Evolutionary conservation across 2,797 vertebrate species (phyloP).

Genomic region (Cetoscarus ocellatus): DNA sequence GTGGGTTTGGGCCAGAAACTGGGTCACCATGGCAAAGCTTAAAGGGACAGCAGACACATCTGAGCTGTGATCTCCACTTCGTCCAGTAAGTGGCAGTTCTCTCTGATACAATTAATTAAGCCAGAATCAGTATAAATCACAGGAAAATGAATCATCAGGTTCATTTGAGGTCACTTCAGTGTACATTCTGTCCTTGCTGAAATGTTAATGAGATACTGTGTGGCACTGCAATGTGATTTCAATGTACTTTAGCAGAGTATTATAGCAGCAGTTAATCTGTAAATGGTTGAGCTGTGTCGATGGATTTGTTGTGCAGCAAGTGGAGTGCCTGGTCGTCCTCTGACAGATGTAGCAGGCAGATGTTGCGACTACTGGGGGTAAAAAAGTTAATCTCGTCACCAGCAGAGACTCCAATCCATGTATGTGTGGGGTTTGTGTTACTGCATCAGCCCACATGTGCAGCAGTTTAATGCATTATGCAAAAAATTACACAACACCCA

Average conservation of each 20-base stretch:
- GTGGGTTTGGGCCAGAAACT: conserved; percentile 78
- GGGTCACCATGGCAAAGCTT: conserved; percentile 80
- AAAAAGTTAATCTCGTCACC: conserved; percentile 76
- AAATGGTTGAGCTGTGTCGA: conserved; percentile 72
- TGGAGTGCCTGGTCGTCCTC: conserved; percentile 62
- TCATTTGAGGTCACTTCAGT: conserved; percentile 15
- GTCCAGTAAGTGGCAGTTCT: conserved; percentile 16
- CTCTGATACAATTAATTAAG: conserved; percentile 18
- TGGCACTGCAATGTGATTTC: conserved; percentile 33
- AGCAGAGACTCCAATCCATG: conserved; percentile 45
- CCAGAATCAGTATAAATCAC: neutral
- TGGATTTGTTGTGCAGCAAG: conserved; percentile 72
- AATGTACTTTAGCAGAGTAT: conserved; percentile 62
- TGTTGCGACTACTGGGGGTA: conserved; percentile 74
- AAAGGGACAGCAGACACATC: conserved; percentile 67
- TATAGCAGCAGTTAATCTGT: conserved; percentile 79
- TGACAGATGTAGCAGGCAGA: conserved; percentile 81
- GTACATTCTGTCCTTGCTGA: conserved; percentile 1
- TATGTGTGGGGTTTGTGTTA: conserved; percentile 8
- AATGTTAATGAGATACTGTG: conserved; percentile 20
- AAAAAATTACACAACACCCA: conserved; percentile 1
- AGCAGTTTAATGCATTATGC: conserved; percentile 17
- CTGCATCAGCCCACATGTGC: conserved; percentile 15
- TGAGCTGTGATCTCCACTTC: conserved; percentile 42
- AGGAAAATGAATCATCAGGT: conserved; percentile 1